Conservation (phyloP, 2,888 invertebrate species). For the Mactromeris polynyma region DNA sequence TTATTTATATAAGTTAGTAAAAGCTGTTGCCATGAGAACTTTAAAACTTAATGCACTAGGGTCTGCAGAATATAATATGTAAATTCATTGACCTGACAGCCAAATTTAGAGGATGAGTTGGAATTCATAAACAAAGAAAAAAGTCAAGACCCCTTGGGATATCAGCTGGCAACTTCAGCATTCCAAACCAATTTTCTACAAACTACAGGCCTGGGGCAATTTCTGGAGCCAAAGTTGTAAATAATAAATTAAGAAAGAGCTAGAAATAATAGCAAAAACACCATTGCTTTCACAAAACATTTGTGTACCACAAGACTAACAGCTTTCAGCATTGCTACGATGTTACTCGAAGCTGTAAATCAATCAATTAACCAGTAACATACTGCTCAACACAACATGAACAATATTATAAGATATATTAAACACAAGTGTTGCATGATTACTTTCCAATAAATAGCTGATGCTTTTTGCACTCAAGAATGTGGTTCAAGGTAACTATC, state of each 20-base stretch:
- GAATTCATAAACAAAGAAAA: background rate
- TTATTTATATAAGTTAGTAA: background rate
- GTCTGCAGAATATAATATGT: background rate
- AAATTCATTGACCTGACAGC: background rate
- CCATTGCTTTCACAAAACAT: background rate
- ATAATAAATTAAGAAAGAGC: constrained; percentile 8
- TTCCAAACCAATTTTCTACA: background rate
- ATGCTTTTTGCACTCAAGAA: background rate
- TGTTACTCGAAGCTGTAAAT: background rate
- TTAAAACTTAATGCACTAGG: background rate
- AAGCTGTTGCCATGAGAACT: background rate
- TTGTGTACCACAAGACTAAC: background rate
- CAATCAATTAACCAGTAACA: background rate
- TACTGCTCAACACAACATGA: background rate
- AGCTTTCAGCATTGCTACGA: background rate
- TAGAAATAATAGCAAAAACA: background rate
- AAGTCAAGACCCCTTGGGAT: background rate
- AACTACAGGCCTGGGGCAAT: background rate
- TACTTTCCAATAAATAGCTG: background rate
- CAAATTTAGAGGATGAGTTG: background rate
- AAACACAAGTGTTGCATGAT: background rate
- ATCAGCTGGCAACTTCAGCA: background rate
- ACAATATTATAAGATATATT: background rate
- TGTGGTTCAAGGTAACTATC: background rate
- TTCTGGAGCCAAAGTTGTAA: background rate